These are phyloP conservation scores for Otus scops DNA, from an alignment of 2,797 vertebrate species.

Conservation along the genomic window DNA sequence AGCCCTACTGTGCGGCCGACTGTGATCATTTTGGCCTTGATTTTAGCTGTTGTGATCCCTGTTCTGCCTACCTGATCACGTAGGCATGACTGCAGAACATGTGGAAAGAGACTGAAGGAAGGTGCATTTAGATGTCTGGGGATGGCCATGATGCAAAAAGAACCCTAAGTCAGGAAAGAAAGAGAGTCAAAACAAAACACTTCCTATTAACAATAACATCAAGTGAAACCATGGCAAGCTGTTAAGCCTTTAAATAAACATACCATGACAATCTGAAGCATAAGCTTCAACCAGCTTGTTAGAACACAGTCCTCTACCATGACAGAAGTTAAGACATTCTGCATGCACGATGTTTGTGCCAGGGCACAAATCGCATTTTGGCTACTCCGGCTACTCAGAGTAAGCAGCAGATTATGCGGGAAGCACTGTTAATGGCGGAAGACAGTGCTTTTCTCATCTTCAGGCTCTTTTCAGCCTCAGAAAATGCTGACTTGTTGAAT, in stretches of 20 bases:
- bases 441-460: background rate
- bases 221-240: conserved; percentile 53
- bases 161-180: background rate
- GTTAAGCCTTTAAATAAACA: conserved; percentile 64
- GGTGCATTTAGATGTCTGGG: background rate
- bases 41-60: background rate
- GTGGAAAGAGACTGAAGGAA: background rate
- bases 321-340: conserved; percentile 57
- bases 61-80: rapidly evolving
- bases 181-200: conserved; percentile 49
- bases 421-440: background rate
- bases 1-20: background rate
- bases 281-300: conserved; percentile 59
- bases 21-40: background rate
- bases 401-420: background rate
- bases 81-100: background rate
- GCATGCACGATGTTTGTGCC: background rate
- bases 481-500: conserved; percentile 30
- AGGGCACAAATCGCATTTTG: background rate
- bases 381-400: background rate
- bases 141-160: background rate
- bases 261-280: conserved; percentile 54
- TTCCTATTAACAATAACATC: conserved; percentile 65
- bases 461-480: background rate
- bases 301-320: conserved; percentile 56